Evolutionary conservation across 2,113 vertebrate genomes (phyloP).

Genomic region (Gobio gobio): DNA sequence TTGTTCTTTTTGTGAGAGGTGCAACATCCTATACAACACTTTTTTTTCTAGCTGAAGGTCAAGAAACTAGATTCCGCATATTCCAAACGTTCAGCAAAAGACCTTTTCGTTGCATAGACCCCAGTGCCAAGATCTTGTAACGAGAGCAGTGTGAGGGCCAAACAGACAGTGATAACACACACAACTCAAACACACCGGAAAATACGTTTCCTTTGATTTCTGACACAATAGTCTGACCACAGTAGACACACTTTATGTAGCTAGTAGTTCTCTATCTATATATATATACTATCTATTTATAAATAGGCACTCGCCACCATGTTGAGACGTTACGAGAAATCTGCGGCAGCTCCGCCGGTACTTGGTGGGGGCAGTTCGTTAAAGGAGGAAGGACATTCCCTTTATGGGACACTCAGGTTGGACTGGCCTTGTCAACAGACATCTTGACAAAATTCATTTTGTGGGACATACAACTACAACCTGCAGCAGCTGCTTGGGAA

Average conservation of each 20-base stretch:
- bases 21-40: constrained; percentile 51
- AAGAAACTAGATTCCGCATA: neutral
- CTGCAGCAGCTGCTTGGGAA: neutral
- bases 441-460: neutral
- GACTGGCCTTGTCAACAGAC: neutral
- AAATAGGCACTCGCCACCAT: constrained; percentile 76
- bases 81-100: neutral
- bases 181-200: constrained; percentile 15
- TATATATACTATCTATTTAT: constrained; percentile 64
- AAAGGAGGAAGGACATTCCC: constrained; percentile 63
- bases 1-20: constrained; percentile 62
- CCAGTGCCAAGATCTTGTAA: constrained; percentile 29
- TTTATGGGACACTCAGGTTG: constrained; percentile 22
- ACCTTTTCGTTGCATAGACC: constrained; percentile 38
- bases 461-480: neutral
- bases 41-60: neutral
- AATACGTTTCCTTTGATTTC: neutral
- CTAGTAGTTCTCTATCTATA: constrained; percentile 69
- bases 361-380: constrained; percentile 54
- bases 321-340: constrained; percentile 67
- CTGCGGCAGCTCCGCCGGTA: constrained; percentile 15
- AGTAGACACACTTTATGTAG: constrained; percentile 74
- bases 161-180: constrained; percentile 24
- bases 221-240: constrained; percentile 72
- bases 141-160: constrained; percentile 14